Conservation (phyloP, 2,888 invertebrate species). For the Athetis lepigone region DNA sequence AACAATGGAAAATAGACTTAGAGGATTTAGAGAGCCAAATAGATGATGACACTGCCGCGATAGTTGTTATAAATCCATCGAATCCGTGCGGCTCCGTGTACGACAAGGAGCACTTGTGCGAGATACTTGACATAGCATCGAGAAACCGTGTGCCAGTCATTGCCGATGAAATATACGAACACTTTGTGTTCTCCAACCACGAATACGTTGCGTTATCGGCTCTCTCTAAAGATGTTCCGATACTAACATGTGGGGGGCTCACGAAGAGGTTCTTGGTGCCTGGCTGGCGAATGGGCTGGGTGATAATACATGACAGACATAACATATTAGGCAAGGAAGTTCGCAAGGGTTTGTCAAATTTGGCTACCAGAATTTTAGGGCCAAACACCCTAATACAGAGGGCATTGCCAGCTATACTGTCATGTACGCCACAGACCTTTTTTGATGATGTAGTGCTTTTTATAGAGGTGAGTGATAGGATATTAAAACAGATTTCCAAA, state of each 20-base stretch:
- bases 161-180: slow-evolving; percentile 99
- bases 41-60: slow-evolving; percentile 96
- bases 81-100: slow-evolving; percentile 99
- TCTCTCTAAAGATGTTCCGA: slow-evolving; percentile 96
- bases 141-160: slow-evolving; percentile 96
- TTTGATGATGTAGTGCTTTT: slow-evolving; percentile 93
- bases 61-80: slow-evolving; percentile 98
- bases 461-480: slow-evolving; percentile 76
- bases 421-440: slow-evolving; percentile 95
- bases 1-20: slow-evolving; percentile 97
- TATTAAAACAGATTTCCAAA: background rate
- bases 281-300: slow-evolving; percentile 99
- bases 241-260: slow-evolving; percentile 97
- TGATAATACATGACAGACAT: slow-evolving; percentile 96
- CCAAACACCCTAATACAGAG: slow-evolving; percentile 97
- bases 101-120: slow-evolving; percentile 93
- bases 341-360: slow-evolving; percentile 87
- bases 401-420: slow-evolving; percentile 95
- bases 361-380: slow-evolving; percentile 97
- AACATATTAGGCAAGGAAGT: slow-evolving; percentile 90
- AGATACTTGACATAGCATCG: slow-evolving; percentile 95
- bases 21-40: slow-evolving; percentile 96
- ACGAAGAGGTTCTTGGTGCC: slow-evolving; percentile 98
- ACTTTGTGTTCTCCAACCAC: slow-evolving; percentile 96
- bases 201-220: slow-evolving; percentile 95